phyloP scores from a whole-genome alignment of 2,113 vertebrate genomes.

The Bagarius yarrelli region DNA sequence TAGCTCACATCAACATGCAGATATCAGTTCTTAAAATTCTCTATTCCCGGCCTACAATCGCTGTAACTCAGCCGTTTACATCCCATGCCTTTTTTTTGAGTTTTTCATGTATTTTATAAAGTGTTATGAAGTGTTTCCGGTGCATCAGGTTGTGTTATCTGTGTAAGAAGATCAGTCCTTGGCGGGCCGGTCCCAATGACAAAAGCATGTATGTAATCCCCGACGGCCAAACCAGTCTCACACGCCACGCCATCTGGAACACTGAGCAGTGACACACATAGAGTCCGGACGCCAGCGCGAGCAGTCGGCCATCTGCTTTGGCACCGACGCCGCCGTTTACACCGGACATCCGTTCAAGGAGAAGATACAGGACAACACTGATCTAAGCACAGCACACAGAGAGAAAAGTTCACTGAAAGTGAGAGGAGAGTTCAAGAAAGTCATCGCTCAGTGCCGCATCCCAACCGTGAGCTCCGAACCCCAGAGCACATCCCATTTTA shows the following conservation, averaged over 20 bases:
- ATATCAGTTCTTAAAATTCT: too few relatives aligned
- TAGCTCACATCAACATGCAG: too few relatives aligned
- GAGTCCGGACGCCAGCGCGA: constrained; percentile 63
- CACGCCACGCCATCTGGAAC: constrained; percentile 52
- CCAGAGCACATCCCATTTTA: too few relatives aligned
- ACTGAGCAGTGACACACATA: constrained; percentile 48
- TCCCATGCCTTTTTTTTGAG: too few relatives aligned
- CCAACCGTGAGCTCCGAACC: neutral
- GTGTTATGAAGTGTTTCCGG: neutral
- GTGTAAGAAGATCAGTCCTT: constrained; percentile 33
- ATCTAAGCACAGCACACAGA: constrained; percentile 40
- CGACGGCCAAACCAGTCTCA: constrained; percentile 48
- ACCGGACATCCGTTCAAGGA: constrained; percentile 59
- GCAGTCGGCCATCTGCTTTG: constrained; percentile 71
- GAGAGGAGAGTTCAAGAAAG: neutral
- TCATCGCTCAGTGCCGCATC: neutral
- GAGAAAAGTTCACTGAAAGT: constrained; percentile 1
- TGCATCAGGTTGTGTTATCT: neutral
- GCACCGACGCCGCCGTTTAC: constrained; percentile 65
- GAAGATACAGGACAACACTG: neutral
- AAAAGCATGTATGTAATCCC: constrained; percentile 42
- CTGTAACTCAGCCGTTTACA: too few relatives aligned
- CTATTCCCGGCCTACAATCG: too few relatives aligned
- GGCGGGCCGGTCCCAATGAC: constrained; percentile 41
- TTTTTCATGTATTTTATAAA: too few relatives aligned